Evolutionary conservation across 2,797 vertebrate species (phyloP).

Genomic region (Sebastes cheni): DNA sequence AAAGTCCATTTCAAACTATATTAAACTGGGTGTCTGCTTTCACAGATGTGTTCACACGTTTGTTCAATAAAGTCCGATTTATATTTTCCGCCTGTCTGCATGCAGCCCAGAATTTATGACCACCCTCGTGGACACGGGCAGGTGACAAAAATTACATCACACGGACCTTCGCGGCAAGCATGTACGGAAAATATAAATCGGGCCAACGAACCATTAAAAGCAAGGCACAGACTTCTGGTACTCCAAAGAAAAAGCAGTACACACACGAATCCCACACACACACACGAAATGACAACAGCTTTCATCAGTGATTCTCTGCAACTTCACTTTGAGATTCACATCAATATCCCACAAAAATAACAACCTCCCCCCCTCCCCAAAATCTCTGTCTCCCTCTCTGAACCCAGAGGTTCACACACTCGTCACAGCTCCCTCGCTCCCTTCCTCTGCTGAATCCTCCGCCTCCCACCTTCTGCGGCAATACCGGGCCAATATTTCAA

Average conservation of each 20-base stretch:
- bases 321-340: conserved; percentile 16
- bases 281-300: conserved; percentile 11
- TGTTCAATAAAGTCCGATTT: neutral
- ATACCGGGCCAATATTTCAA: conserved; percentile 49
- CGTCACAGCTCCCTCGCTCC: conserved; percentile 16
- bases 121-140: neutral
- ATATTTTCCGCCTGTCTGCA: neutral
- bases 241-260: neutral
- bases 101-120: neutral
- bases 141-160: neutral
- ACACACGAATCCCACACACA: neutral
- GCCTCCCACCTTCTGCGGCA: conserved; percentile 47
- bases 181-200: neutral
- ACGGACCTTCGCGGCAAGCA: too few species aligned
- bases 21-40: neutral
- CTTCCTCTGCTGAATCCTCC: conserved; percentile 16
- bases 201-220: neutral
- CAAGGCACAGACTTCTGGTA: neutral
- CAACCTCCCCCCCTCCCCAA: neutral
- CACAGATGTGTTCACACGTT: neutral
- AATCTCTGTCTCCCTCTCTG: neutral
- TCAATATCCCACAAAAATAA: conserved; percentile 27
- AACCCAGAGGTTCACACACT: conserved; percentile 19
- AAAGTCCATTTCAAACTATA: neutral
- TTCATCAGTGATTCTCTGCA: conserved; percentile 14